A percentile compares a stretch with the other conserved stretches of the same genome.
These are phyloP conservation scores for Dolichotis patagonum DNA, from an alignment of 2,113 vertebrate species.

Conservation along the genomic window DNA sequence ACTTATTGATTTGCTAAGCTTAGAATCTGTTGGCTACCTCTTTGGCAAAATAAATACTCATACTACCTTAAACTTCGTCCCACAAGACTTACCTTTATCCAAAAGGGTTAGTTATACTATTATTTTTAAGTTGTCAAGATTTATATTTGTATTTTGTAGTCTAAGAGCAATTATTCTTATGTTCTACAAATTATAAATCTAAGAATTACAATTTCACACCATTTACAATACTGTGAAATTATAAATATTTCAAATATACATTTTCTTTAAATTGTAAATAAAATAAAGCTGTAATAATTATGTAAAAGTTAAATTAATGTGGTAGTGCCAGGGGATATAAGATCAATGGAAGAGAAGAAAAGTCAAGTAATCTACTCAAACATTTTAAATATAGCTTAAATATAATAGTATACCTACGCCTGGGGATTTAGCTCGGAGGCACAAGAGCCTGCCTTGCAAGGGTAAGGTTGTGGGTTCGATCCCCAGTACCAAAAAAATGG, in stretches of 20 bases:
- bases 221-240: background rate
- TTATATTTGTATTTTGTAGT: background rate
- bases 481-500: background rate
- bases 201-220: background rate
- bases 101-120: background rate
- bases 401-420: background rate
- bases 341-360: background rate
- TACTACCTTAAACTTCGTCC: background rate
- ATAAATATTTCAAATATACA: background rate
- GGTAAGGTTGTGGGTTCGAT: no score
- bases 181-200: background rate
- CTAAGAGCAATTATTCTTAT: background rate
- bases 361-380: background rate
- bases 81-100: background rate
- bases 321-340: background rate
- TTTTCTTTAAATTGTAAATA: background rate
- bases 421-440: no score
- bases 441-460: no score
- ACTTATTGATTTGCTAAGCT: background rate
- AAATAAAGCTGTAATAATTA: background rate
- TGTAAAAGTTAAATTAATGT: slow-evolving; percentile 8
- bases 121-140: slow-evolving; percentile 57
- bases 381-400: slow-evolving; percentile 15
- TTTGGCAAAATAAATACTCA: background rate
- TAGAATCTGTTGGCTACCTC: background rate